Evolutionary conservation across 1,140 invertebrate genomes (phyloP), one percentile per base, ranked within the genome.

Genomic region (Drosophila pachea): DNA sequence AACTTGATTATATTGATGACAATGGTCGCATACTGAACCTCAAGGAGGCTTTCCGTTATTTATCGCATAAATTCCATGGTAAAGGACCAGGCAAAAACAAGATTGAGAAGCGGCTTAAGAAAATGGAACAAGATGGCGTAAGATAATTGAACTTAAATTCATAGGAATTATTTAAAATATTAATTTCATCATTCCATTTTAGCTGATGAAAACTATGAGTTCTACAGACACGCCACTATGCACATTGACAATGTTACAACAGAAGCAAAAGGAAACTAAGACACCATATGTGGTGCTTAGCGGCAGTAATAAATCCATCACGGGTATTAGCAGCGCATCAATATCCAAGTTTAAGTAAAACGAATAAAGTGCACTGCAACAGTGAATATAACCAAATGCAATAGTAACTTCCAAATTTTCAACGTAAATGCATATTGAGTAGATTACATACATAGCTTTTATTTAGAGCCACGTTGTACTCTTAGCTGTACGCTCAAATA

Each of bases 31-130:
- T 95, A 58, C 91, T 99, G 55, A 96, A 94, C 77, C 93, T 95
- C 31, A 99, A 99, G 90, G 98, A 99, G 92, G 99, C 99, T 12
- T 99, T 99, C 90, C 92, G 95, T 75, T 96, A 97, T 91, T 90
- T 98, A 11, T 98, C 96, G 12, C 98, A 99, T 89, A 98, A 99
- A 90, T 99, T 99, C 90, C 99, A 99, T 91, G 99, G 99, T 16
- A 99, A 99, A 92, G 98, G 97, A 12, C 97, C 98, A 7, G 98
- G 98, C 48, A 99, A 99, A 90, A 99, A 99, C 91, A 99, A 99
- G 91, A 93, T 94, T 77, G 99, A 99, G 89, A 99, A 99, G 90
- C 92, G 98, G 83, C 94, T 97, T 90, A 98, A 98, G 89, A 99
- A 99, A 90, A 91, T 94, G 62, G 95, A 98, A 83, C 97, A 99